Evolutionary conservation across 2,797 vertebrate species (phyloP), one percentile per base, ranked within the genome.

Genomic region (Smutsia gigantea): DNA sequence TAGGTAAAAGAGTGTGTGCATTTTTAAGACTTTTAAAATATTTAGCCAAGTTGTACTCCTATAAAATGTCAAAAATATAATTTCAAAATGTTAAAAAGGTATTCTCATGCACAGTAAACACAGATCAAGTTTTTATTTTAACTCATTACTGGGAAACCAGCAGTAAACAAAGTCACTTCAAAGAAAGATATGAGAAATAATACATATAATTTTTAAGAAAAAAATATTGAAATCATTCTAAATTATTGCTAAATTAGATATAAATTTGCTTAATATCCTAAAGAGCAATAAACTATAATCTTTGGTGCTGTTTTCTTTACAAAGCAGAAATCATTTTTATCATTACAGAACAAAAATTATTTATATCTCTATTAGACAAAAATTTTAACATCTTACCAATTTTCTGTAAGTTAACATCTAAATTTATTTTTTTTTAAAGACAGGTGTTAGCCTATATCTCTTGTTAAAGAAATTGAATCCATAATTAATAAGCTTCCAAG

Each of bases 41-140:
- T 68, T 64, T 77, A 23, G 17, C 72, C 85, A 93, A 92, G 8
- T 29, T 83, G 21, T 63, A 55, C 46, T 21, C 29, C 15, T 61
- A 27, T 71, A 64, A 37, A 64, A 46, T 78, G 4, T 59, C 39
- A 82, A 87, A 68, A 59, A 2, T 59, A 49, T 64, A 64, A 64
- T 37, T 91, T 92, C 13, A 75, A 75, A 83, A 39, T 77, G 4
- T 79, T 88, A 31, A 61, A 68, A 83, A 85, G 69, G n/a, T 77
- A 31, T 55, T 93, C 29, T 83, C 69, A 61, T 42, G 68, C 7
- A 84, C 7, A 53, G 18, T 63, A 78, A 64, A 51, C 15, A 37
- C 31, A 64, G 34, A 7, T 64, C 31, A 63, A 71, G 31, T 49
- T 93, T 93, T 95, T 39, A 81, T 84, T 89, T 91, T 82, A 82